phyloP scores from a whole-genome alignment of 2,797 vertebrate genomes.

The Anisognathus igniventris region DNA sequence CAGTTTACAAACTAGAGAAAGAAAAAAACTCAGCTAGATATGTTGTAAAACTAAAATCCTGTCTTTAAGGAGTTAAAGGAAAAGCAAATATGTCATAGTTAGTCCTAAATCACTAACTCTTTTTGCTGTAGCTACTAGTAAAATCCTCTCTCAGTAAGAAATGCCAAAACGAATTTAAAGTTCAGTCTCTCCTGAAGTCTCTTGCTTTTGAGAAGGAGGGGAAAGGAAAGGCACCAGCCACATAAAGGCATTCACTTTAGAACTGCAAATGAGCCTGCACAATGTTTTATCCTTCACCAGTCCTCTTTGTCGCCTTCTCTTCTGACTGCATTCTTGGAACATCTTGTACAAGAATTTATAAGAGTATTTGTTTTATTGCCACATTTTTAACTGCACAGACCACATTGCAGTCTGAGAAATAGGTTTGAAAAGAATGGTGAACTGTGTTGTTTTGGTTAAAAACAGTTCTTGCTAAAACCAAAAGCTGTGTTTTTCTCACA shows the following conservation, averaged over 20 bases:
- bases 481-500: background rate
- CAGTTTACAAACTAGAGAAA: background rate
- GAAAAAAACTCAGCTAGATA: background rate
- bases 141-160: background rate
- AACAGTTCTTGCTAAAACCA: background rate
- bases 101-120: background rate
- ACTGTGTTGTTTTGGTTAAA: background rate
- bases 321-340: constrained; percentile 46
- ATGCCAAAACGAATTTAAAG: constrained; percentile 14
- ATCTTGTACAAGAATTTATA: constrained; percentile 50
- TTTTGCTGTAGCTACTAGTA: background rate
- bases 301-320: constrained; percentile 34
- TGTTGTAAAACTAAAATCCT: background rate
- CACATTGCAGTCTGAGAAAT: background rate
- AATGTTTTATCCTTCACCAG: constrained; percentile 43
- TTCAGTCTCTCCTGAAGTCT: constrained; percentile 28
- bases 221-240: constrained; percentile 37
- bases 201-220: constrained; percentile 14
- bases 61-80: background rate
- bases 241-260: constrained; percentile 39
- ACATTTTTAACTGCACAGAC: background rate
- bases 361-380: constrained; percentile 36
- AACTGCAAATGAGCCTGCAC: constrained; percentile 60
- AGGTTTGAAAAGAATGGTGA: background rate
- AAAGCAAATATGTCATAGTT: background rate